phyloP scores from a whole-genome alignment of 2,888 invertebrate species.

The Serripes groenlandicus region DNA sequence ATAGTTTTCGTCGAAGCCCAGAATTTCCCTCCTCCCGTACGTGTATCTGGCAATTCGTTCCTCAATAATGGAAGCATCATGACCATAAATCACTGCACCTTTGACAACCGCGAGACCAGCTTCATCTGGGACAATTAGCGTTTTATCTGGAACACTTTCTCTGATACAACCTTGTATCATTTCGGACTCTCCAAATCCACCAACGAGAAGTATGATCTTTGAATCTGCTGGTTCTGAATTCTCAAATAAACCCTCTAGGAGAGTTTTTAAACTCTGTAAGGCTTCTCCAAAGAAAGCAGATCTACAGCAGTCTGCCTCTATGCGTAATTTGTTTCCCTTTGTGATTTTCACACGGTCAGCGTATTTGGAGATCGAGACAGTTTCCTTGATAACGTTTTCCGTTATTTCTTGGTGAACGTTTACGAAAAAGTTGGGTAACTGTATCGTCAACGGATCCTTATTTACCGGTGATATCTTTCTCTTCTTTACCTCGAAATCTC shows the following conservation, averaged over 20 bases:
- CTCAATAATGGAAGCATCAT: not conserved
- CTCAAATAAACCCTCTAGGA: not conserved
- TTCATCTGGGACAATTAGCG: not conserved
- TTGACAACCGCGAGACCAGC: not conserved
- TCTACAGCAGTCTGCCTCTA: not conserved
- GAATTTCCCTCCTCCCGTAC: not conserved
- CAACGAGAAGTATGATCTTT: not conserved
- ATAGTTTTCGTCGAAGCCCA: not conserved
- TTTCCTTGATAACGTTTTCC: not conserved
- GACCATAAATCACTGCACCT: not conserved
- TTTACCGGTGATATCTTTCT: not conserved
- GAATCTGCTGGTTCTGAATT: not conserved
- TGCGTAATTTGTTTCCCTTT: not conserved
- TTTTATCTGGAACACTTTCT: not conserved
- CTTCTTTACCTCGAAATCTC: not conserved
- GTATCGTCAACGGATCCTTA: not conserved
- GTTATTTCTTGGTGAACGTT: not conserved
- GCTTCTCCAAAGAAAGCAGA: not conserved
- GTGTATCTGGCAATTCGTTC: not conserved
- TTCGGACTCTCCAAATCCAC: slow-evolving; percentile 5
- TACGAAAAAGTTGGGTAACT: not conserved
- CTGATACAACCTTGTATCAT: not conserved
- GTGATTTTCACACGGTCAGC: not conserved
- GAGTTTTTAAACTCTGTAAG: not conserved
- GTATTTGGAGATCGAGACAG: not conserved